Base-by-base conservation (phyloP, 1,140 invertebrate genomes). In the Heliconius congener region DNA sequence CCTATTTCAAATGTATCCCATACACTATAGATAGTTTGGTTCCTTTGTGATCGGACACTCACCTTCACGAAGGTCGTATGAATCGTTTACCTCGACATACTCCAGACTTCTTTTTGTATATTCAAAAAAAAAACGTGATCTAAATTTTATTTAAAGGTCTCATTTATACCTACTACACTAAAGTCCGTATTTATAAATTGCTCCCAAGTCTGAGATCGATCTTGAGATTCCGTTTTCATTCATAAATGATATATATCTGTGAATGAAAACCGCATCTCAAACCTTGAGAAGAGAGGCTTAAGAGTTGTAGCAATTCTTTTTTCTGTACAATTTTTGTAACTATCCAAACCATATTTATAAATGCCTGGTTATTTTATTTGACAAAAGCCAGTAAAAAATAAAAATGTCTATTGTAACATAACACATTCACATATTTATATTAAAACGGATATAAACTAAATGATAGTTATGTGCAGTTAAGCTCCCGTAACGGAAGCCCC, bases 1-100 rank as follows among this genome's bases (percentile, higher is more conserved):
- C 34, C 34, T 37, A 73, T 74, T 55, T 72, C 81, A 83, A 70
- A 84, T 70, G 80, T 82, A 85, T 85, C 82, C 82, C 60, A 66
- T 79, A 75, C 57, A 78, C 66, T 78, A 81, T 79, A 77, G 82
- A 85, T 81, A 76, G 83, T 82, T 83, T 60, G 83, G 37, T 37
- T 80, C 80, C 84, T 91, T 91, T 91, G 89, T 91, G 80, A 84
- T 83, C 84, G 89, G 85, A 74, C 89, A 88, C 79, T 91, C 86
- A 91, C 86, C 87, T 88, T 78, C 66, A 46, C 76, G 87, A 90
- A 91, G 90, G 88, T 85, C 84, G 79, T 46, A 72, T 76, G 52
- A 78, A 80, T 84, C 81, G 76, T 82, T 80, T 76, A 60, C 71
- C 55, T 77, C 74, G 37, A 70, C 75, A 73, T 72, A 39, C 66